These are phyloP conservation scores for Otis tarda DNA, from an alignment of 2,113 vertebrate genomes.

Conservation along the genomic window DNA sequence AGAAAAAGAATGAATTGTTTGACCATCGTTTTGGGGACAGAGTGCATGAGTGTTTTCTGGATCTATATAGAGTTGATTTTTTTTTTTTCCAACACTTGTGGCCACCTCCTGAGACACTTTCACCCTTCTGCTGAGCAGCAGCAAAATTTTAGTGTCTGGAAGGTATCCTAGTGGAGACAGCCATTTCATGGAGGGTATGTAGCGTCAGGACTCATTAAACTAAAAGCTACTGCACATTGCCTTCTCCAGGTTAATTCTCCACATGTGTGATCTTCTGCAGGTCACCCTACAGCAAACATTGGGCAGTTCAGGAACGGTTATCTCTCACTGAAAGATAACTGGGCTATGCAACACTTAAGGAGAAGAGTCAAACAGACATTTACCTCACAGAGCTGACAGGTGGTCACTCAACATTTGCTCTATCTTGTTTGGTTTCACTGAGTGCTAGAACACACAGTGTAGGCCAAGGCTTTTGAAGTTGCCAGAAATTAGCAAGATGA, in stretches of 20 bases:
- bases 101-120: neutral
- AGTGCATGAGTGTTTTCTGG: neutral
- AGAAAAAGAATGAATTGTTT: neutral
- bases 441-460: accelerated
- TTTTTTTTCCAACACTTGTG: neutral
- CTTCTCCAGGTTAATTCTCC: neutral
- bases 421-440: neutral
- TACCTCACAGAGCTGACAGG: neutral
- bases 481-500: neutral
- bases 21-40: neutral
- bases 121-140: neutral
- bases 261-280: neutral
- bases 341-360: neutral
- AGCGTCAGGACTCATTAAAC: neutral
- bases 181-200: neutral
- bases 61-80: neutral
- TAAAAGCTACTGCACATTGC: neutral
- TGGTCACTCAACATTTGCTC: accelerated
- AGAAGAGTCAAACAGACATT: neutral
- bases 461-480: neutral
- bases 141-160: neutral
- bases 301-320: neutral
- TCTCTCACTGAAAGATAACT: neutral
- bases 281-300: neutral
- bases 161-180: neutral